phyloP scores from a whole-genome alignment of 2,888 invertebrate species.

The Aleiodes alternator region DNA sequence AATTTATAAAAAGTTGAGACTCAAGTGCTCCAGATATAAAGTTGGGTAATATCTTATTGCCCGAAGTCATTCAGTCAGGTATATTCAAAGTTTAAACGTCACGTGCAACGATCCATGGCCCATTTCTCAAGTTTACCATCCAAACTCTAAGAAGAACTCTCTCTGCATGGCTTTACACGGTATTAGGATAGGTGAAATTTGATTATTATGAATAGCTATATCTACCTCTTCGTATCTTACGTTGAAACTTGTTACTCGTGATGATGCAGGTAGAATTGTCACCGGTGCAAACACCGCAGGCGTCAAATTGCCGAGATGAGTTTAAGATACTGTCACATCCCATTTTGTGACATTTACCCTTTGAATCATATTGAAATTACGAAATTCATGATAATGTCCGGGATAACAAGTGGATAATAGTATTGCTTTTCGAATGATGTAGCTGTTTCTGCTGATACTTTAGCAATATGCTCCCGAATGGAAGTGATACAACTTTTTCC shows the following conservation, averaged over 20 bases:
- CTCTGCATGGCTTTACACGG: slow-evolving; percentile 38
- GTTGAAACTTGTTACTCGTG: slow-evolving; percentile 73
- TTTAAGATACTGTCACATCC: slow-evolving; percentile 82
- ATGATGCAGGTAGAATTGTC: slow-evolving; percentile 80
- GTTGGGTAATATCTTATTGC: slow-evolving; percentile 38
- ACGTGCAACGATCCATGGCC: slow-evolving; percentile 24
- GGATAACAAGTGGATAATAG: too few relatives aligned
- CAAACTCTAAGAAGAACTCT: not conserved
- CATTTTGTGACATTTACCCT: slow-evolving; percentile 78
- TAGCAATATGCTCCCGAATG: too few relatives aligned
- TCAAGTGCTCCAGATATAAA: slow-evolving; percentile 21
- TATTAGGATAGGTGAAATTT: slow-evolving; percentile 30
- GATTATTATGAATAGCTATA: slow-evolving; percentile 26
- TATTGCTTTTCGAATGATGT: too few relatives aligned
- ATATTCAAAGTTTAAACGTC: slow-evolving; percentile 35
- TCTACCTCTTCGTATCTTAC: slow-evolving; percentile 76
- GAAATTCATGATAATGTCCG: not conserved
- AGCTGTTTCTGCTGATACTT: too few relatives aligned
- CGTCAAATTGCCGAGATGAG: slow-evolving; percentile 78
- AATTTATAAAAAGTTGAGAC: slow-evolving; percentile 37
- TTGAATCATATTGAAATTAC: too few relatives aligned
- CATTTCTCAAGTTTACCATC: slow-evolving; percentile 27
- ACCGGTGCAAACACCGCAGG: slow-evolving; percentile 82
- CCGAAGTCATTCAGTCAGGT: slow-evolving; percentile 35
- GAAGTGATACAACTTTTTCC: too few relatives aligned